Percentiles rank a stretch among this genome's conserved stretches.
Evolutionary conservation across 2,888 invertebrate species (phyloP).

Genomic region (Crematogaster levior): DNA sequence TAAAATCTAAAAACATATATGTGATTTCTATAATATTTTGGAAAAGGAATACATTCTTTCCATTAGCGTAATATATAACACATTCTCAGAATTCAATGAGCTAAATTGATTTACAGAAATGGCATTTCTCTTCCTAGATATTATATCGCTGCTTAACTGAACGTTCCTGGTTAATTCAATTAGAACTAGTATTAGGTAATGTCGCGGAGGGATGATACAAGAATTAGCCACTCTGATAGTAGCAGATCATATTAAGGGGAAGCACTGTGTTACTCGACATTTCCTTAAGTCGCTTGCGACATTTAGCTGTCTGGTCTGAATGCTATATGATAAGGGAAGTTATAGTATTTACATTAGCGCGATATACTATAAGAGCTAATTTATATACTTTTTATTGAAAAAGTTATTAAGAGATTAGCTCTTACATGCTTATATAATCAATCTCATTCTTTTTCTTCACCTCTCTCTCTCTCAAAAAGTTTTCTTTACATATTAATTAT

Average conservation of each 20-base stretch:
- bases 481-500: background rate
- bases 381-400: slow-evolving; percentile 18
- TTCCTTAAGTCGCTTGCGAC: slow-evolving; percentile 54
- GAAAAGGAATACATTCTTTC: background rate
- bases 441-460: background rate
- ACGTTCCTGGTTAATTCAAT: slow-evolving; percentile 71
- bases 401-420: background rate
- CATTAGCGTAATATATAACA: background rate
- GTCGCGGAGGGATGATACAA: slow-evolving; percentile 65
- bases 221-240: slow-evolving; percentile 67
- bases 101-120: slow-evolving; percentile 64
- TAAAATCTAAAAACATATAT: background rate
- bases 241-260: slow-evolving; percentile 57
- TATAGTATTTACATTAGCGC: background rate
- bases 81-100: slow-evolving; percentile 43
- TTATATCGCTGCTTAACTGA: slow-evolving; percentile 72
- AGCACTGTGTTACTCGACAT: slow-evolving; percentile 52
- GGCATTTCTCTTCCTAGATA: slow-evolving; percentile 55
- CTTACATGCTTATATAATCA: background rate
- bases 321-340: slow-evolving; percentile 20
- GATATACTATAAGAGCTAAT: no score
- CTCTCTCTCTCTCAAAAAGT: no score
- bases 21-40: background rate
- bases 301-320: slow-evolving; percentile 18
- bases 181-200: slow-evolving; percentile 73